Conservation (phyloP, 2,113 vertebrate genomes). For the Stigmatopora argus region DNA sequence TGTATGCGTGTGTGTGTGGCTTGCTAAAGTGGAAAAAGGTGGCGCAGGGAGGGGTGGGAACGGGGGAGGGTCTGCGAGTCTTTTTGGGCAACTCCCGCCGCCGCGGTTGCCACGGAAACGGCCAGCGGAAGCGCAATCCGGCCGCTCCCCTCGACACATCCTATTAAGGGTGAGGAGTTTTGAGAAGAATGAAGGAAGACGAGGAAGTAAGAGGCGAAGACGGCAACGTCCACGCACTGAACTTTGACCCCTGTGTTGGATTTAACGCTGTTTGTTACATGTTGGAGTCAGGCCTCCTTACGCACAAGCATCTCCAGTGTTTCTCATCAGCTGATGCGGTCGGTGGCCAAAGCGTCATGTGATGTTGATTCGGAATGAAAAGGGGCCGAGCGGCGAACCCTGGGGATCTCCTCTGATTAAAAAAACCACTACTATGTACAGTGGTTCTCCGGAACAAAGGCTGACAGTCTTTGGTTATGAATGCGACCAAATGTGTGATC, state of each 20-base stretch:
- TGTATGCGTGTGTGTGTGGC: conserved; percentile 32
- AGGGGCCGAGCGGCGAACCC: not conserved
- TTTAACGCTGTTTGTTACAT: not conserved
- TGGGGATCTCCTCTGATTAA: conserved; percentile 10
- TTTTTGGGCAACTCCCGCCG: conserved; percentile 70
- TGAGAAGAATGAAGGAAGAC: conserved; percentile 16
- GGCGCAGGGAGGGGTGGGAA: conserved; percentile 39
- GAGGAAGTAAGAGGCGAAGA: not conserved
- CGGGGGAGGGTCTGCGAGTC: conserved; percentile 56
- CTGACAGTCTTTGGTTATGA: not conserved
- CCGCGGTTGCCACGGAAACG: conserved; percentile 68
- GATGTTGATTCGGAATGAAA: conserved; percentile 1
- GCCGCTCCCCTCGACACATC: conserved; percentile 66
- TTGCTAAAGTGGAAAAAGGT: conserved; percentile 55
- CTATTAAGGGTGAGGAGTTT: conserved; percentile 56
- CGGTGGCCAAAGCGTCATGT: not conserved
- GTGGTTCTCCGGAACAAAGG: not conserved
- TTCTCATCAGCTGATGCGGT: not conserved
- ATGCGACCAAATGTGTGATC: not conserved
- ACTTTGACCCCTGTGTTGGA: conserved; percentile 20
- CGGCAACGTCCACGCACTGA: not conserved
- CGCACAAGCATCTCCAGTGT: not conserved
- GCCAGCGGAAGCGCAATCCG: conserved; percentile 64
- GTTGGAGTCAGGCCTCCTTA: not conserved
- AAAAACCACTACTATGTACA: not conserved